A percentile compares a stretch with the other conserved stretches of the same genome.
phyloP scores from a whole-genome alignment of 1,140 invertebrate genomes.

The Scaptodrosophila lebanonensis region DNA sequence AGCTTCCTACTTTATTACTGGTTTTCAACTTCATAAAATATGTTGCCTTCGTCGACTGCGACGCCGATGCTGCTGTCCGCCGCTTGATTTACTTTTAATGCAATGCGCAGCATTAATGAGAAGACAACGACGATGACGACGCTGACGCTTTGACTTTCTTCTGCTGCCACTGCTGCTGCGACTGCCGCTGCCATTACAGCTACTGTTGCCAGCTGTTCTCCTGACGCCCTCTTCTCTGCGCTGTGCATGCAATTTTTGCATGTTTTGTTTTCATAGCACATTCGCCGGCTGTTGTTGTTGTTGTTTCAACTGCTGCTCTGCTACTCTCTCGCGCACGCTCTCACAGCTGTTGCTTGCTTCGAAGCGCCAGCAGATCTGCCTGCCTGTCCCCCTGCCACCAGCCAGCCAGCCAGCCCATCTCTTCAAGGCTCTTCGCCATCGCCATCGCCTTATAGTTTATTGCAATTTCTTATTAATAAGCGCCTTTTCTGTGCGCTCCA shows the following conservation, averaged over 20 bases:
- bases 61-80: conserved; percentile 10
- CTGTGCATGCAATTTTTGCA: conserved; percentile 14
- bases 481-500: conserved; percentile 55
- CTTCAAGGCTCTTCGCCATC: too few species aligned
- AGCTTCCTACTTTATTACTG: conserved; percentile 68
- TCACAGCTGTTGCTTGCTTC: conserved; percentile 42
- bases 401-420: too few species aligned
- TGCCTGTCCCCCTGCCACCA: too few species aligned
- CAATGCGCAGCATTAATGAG: conserved; percentile 5
- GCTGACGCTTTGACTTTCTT: too few species aligned
- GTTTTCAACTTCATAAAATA: conserved; percentile 67
- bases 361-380: conserved; percentile 12
- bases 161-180: too few species aligned
- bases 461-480: conserved; percentile 68
- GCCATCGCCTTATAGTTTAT: conserved; percentile 41
- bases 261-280: conserved; percentile 33
- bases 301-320: neutral
- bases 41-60: conserved; percentile 35
- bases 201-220: conserved; percentile 51
- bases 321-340: neutral
- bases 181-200: conserved; percentile 8
- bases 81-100: conserved; percentile 57
- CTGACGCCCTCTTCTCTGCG: too few species aligned
- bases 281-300: conserved; percentile 33
- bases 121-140: too few species aligned